Conservation (phyloP, 2,888 invertebrate species). For the Gortyna flavago region DNA sequence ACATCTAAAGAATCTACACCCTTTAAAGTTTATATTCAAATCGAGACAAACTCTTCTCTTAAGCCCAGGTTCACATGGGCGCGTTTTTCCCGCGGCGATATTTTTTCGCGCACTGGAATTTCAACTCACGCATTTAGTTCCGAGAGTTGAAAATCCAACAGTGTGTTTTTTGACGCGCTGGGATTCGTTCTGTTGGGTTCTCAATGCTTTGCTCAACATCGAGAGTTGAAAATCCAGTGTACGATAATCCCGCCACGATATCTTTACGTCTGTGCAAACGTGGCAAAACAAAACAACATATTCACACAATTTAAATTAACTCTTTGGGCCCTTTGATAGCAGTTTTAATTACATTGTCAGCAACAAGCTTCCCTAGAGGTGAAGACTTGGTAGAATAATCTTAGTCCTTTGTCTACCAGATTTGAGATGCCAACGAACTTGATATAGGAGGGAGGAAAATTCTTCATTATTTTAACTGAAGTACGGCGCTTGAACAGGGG, state of each 20-base stretch:
- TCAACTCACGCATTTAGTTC: too few relatives aligned
- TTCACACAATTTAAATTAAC: constrained; percentile 4
- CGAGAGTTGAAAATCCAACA: too few relatives aligned
- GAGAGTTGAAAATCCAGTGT: too few relatives aligned
- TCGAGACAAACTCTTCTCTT: constrained; percentile 10
- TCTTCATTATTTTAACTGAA: constrained; percentile 43
- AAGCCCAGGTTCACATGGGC: not conserved
- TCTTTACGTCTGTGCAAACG: too few relatives aligned
- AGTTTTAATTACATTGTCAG: constrained; percentile 48
- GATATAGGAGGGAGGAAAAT: constrained; percentile 13
- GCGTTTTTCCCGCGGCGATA: too few relatives aligned
- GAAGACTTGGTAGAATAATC: constrained; percentile 22
- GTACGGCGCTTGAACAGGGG: constrained; percentile 2
- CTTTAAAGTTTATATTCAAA: constrained; percentile 11
- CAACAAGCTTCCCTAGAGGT: constrained; percentile 28
- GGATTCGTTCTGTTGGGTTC: too few relatives aligned
- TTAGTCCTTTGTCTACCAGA: constrained; percentile 31
- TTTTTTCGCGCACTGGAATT: too few relatives aligned
- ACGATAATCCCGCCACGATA: too few relatives aligned
- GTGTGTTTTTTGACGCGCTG: too few relatives aligned
- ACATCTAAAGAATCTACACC: not conserved
- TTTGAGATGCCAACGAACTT: constrained; percentile 45
- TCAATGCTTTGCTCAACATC: too few relatives aligned
- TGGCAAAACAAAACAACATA: constrained; percentile 1
- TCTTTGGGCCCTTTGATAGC: constrained; percentile 9